Evolutionary conservation across 2,888 invertebrate species (phyloP).

Genomic region (Shargacucullia verbasci): DNA sequence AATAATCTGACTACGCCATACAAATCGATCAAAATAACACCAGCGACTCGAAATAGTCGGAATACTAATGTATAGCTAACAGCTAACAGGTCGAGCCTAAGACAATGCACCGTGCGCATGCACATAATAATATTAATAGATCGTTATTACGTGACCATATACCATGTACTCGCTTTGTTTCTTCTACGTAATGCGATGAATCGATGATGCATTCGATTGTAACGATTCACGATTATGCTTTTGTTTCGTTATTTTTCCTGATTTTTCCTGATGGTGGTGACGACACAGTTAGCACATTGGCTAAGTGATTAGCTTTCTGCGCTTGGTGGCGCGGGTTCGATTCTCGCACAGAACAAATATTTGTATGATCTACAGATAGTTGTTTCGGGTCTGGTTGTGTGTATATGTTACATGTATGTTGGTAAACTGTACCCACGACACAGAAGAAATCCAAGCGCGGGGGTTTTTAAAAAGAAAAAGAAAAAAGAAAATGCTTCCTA

Average conservation of each 20-base stretch:
- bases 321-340: too few species aligned
- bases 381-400: too few species aligned
- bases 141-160: conserved; percentile 63
- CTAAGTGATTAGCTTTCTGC: too few species aligned
- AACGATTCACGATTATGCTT: conserved; percentile 41
- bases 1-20: conserved; percentile 2
- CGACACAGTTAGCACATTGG: too few species aligned
- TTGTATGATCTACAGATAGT: too few species aligned
- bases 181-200: conserved; percentile 50
- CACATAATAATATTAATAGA: conserved; percentile 65
- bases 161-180: conserved; percentile 58
- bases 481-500: too few species aligned
- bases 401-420: too few species aligned
- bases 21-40: conserved; percentile 38
- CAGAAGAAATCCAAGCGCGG: too few species aligned
- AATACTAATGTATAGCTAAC: conserved; percentile 43
- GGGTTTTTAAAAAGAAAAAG: too few species aligned
- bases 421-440: too few species aligned
- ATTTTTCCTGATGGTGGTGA: conserved; percentile 59
- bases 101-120: conserved; percentile 61
- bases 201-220: conserved; percentile 45
- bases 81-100: conserved; percentile 41
- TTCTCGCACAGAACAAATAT: too few species aligned
- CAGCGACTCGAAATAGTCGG: conserved; percentile 9
- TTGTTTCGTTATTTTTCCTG: conserved; percentile 59